Evolutionary conservation across 2,888 invertebrate genomes (phyloP).

Genomic region (Schrankia costaestrigalis): DNA sequence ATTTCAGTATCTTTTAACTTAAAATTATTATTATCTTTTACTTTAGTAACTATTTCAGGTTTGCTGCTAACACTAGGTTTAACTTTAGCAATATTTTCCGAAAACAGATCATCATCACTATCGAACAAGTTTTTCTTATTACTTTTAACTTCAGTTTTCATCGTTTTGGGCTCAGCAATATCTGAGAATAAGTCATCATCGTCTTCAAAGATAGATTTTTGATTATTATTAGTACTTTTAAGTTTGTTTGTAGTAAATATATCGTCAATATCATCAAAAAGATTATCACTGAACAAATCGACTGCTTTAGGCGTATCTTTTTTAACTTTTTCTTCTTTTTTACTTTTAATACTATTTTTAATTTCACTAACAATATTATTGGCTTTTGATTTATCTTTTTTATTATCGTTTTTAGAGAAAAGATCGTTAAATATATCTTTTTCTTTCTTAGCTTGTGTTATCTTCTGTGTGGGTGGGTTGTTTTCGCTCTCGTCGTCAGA

Average conservation of each 20-base stretch:
- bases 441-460: constrained; percentile 32
- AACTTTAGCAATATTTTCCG: constrained; percentile 9
- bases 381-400: constrained; percentile 20
- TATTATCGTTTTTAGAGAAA: constrained; percentile 50
- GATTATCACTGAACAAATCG: constrained; percentile 62
- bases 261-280: constrained; percentile 74
- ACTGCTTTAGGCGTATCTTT: constrained; percentile 35
- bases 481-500: constrained; percentile 49
- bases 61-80: constrained; percentile 9
- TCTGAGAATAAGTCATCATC: constrained; percentile 62
- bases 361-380: constrained; percentile 8
- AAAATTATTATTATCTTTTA: neutral
- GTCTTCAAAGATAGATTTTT: constrained; percentile 61
- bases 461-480: constrained; percentile 21
- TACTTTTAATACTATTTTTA: constrained; percentile 13
- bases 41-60: neutral
- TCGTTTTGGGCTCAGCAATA: constrained; percentile 29
- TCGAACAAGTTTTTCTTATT: constrained; percentile 40
- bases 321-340: constrained; percentile 15
- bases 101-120: constrained; percentile 49
- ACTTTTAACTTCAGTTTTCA: constrained; percentile 17
- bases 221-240: constrained; percentile 38
- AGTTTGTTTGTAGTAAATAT: constrained; percentile 57
- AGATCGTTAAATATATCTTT: constrained; percentile 63
- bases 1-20: neutral